Evolutionary conservation across 64 coral and sea anemone species (phyloP).

Genomic region (Actinia tenebrosa): DNA sequence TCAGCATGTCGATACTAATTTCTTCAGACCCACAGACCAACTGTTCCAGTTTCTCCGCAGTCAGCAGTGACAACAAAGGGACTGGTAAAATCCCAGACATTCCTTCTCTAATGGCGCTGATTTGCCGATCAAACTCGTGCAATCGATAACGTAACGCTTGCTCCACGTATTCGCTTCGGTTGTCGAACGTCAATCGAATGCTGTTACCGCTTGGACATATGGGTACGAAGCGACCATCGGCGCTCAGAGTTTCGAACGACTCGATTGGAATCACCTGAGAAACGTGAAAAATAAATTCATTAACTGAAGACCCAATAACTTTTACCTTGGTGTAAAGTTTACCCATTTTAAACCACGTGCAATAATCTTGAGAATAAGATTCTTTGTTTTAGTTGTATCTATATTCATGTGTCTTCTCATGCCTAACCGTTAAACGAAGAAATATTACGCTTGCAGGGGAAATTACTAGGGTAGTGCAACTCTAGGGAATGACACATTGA

Average conservation of each 20-base stretch:
- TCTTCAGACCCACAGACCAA: slow-evolving; percentile 84
- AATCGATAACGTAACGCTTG: slow-evolving; percentile 74
- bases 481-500: too few relatives aligned
- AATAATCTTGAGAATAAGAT: too few relatives aligned
- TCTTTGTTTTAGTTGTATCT: too few relatives aligned
- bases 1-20: slow-evolving; percentile 76
- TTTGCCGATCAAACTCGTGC: slow-evolving; percentile 79
- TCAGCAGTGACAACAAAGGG: slow-evolving; percentile 73
- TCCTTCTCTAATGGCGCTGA: slow-evolving; percentile 71
- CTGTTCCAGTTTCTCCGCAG: slow-evolving; percentile 73
- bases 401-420: too few relatives aligned
- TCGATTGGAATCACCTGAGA: slow-evolving; percentile 85
- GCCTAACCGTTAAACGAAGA: too few relatives aligned
- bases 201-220: slow-evolving; percentile 80
- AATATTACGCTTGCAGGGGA: too few relatives aligned
- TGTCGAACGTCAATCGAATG: slow-evolving; percentile 73
- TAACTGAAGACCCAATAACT: background rate
- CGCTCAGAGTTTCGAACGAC: slow-evolving; percentile 82
- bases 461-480: too few relatives aligned
- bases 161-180: slow-evolving; percentile 79
- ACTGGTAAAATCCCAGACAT: slow-evolving; percentile 88
- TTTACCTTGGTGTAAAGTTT: too few relatives aligned
- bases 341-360: too few relatives aligned
- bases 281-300: background rate
- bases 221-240: slow-evolving; percentile 79